These are phyloP conservation scores for Eptatretus atami DNA, from an alignment of 2,797 vertebrate species.

Conservation along the genomic window DNA sequence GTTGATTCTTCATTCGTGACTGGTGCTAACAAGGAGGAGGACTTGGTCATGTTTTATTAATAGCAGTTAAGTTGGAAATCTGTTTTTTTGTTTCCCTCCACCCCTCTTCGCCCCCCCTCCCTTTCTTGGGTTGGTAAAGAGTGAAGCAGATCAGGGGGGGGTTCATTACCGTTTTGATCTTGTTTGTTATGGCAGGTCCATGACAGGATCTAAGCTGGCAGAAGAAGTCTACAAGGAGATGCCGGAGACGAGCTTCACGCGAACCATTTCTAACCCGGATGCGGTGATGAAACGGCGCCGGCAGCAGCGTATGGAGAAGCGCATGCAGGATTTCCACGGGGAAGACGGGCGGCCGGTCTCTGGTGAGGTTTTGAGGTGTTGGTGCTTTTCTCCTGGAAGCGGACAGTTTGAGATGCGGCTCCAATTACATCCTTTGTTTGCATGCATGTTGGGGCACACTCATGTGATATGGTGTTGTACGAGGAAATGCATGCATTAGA, in stretches of 20 bases:
- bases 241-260: constrained; percentile 91
- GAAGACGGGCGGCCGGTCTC: constrained; percentile 77
- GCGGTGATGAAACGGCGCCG: constrained; percentile 86
- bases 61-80: too few species aligned
- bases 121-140: too few species aligned
- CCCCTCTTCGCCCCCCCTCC: too few species aligned
- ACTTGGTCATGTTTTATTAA: too few species aligned
- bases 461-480: too few species aligned
- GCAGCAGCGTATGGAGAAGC: constrained; percentile 73
- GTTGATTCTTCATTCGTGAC: too few species aligned
- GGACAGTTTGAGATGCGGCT: background rate
- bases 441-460: background rate
- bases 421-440: background rate
- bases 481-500: too few species aligned
- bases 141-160: too few species aligned
- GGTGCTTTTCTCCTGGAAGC: background rate
- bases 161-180: too few species aligned
- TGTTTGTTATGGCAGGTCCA: too few species aligned
- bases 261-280: constrained; percentile 91
- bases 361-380: constrained; percentile 17
- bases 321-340: constrained; percentile 89
- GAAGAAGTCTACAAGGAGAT: constrained; percentile 96
- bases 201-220: constrained; percentile 24
- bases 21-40: too few species aligned
- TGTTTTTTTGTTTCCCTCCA: too few species aligned